Conservation (phyloP, 2,113 vertebrate species). For the Eptatretus burgeri region DNA sequence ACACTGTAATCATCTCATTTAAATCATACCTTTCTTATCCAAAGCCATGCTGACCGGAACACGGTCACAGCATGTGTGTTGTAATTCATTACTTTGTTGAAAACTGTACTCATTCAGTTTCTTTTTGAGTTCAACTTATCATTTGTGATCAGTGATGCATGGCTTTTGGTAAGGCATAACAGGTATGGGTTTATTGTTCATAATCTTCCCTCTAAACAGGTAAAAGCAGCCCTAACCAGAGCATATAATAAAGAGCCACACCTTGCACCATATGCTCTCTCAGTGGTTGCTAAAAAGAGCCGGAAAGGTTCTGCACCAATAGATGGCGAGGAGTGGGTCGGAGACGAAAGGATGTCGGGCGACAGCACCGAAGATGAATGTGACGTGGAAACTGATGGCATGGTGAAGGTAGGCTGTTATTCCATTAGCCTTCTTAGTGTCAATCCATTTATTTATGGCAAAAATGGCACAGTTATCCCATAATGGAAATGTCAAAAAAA, state of each 20-base stretch:
- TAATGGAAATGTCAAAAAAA: too few species aligned
- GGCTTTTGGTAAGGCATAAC: background rate
- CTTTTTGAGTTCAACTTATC: background rate
- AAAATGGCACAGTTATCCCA: too few species aligned
- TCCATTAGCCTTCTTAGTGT: too few species aligned
- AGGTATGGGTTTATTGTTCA: background rate
- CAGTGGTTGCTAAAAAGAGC: slow-evolving; percentile 26
- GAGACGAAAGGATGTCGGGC: too few species aligned
- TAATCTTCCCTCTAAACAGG: slow-evolving; percentile 20
- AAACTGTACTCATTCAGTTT: background rate
- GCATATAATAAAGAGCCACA: slow-evolving; percentile 61
- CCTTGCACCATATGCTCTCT: slow-evolving; percentile 48
- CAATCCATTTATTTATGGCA: too few species aligned
- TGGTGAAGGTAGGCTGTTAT: too few species aligned
- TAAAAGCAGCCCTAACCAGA: slow-evolving; percentile 75
- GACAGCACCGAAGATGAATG: too few species aligned
- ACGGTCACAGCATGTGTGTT: background rate
- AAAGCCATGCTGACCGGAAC: too few species aligned
- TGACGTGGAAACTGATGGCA: too few species aligned
- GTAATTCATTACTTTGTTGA: background rate
- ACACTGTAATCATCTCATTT: too few species aligned
- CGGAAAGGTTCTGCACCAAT: slow-evolving; percentile 14
- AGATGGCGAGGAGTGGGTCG: too few species aligned
- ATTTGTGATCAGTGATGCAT: background rate
- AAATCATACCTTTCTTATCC: too few species aligned